Evolutionary conservation across 2,888 invertebrate species (phyloP).

Genomic region (Oeneis ivallda): DNA sequence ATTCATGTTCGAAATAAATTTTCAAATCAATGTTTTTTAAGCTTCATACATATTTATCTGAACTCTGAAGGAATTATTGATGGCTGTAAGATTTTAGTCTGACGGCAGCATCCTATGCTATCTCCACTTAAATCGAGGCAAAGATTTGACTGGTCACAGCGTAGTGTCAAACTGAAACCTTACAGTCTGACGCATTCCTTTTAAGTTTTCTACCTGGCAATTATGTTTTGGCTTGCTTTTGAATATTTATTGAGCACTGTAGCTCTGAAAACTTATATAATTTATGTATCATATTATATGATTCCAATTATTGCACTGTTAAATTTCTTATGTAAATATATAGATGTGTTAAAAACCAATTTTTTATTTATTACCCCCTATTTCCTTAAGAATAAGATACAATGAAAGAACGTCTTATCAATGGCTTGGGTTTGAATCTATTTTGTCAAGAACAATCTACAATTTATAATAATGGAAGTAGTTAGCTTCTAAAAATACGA

Average conservation of each 20-base stretch:
- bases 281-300: constrained; percentile 53
- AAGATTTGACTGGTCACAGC: constrained; percentile 73
- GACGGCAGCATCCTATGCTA: constrained; percentile 76
- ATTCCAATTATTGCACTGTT: constrained; percentile 76
- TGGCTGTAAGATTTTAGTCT: constrained; percentile 52
- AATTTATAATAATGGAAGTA: too few relatives aligned
- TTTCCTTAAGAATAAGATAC: background rate
- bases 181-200: constrained; percentile 56
- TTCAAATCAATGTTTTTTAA: constrained; percentile 11
- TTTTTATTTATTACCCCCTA: constrained; percentile 55
- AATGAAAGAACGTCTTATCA: too few relatives aligned
- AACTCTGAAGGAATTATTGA: constrained; percentile 48
- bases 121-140: constrained; percentile 65
- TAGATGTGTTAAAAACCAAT: constrained; percentile 76
- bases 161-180: constrained; percentile 59
- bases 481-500: too few relatives aligned
- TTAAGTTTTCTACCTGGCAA: constrained; percentile 63
- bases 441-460: too few relatives aligned
- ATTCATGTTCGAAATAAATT: constrained; percentile 10
- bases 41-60: constrained; percentile 10
- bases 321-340: constrained; percentile 80
- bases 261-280: constrained; percentile 58
- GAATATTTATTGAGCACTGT: constrained; percentile 57
- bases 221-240: constrained; percentile 65
- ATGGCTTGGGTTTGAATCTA: too few relatives aligned